Percentiles rank a stretch among this genome's conserved stretches.
phyloP scores from a whole-genome alignment of 2,797 vertebrate species.

The Hyperoplus lanceolatus region DNA sequence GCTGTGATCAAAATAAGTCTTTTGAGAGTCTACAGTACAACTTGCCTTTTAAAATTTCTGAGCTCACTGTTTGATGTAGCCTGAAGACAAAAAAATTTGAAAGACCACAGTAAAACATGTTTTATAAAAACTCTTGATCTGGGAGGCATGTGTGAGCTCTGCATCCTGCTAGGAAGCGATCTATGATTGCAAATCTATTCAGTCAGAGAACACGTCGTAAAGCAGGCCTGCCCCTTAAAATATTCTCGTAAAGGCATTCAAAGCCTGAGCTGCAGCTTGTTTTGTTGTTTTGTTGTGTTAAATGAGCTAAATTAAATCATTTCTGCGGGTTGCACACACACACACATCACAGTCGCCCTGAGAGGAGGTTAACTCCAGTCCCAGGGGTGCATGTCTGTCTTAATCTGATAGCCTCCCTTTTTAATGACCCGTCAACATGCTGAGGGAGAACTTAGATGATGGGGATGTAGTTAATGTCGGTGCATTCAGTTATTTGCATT shows the following conservation, averaged over 20 bases:
- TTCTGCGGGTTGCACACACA: neutral
- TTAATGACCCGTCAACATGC: constrained; percentile 35
- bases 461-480: constrained; percentile 12
- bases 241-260: constrained; percentile 46
- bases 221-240: constrained; percentile 18
- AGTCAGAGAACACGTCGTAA: constrained; percentile 17
- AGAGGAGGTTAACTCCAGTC: neutral
- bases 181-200: constrained; percentile 46
- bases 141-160: constrained; percentile 50
- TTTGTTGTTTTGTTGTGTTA: constrained; percentile 17
- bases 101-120: constrained; percentile 57
- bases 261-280: constrained; percentile 34
- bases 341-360: constrained; percentile 4
- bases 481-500: constrained; percentile 41
- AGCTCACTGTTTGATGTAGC: constrained; percentile 19
- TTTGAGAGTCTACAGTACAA: constrained; percentile 3
- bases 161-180: constrained; percentile 65
- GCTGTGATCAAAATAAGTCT: constrained; percentile 3
- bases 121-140: constrained; percentile 66
- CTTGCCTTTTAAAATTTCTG: constrained; percentile 17
- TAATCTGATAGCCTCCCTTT: constrained; percentile 43
- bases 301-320: constrained; percentile 29
- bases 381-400: constrained; percentile 39
- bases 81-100: constrained; percentile 43
- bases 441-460: constrained; percentile 9